Evolutionary conservation across 2,113 vertebrate species (phyloP).

Genomic region (Anolis sagrei): DNA sequence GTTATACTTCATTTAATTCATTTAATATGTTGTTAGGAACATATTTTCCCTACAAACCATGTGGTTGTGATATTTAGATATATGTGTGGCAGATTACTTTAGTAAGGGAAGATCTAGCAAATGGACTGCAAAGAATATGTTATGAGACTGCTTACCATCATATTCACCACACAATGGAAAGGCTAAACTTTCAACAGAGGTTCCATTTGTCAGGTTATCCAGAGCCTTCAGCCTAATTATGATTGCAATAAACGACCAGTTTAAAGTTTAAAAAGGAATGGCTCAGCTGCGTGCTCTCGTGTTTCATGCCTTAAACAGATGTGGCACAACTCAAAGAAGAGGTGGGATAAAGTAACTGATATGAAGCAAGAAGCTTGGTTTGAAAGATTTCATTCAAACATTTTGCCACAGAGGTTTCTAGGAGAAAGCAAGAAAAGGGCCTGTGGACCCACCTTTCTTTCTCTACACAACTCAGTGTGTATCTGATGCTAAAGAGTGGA

Average conservation of each 20-base stretch:
- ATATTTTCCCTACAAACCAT: constrained; percentile 52
- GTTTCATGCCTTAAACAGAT: constrained; percentile 30
- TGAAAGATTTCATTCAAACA: not conserved
- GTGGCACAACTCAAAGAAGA: constrained; percentile 3
- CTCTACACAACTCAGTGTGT: not conserved
- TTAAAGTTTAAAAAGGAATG: constrained; percentile 1
- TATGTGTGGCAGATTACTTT: constrained; percentile 36
- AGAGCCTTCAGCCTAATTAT: constrained; percentile 18
- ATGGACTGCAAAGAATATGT: constrained; percentile 18
- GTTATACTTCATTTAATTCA: constrained; percentile 8
- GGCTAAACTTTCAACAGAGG: constrained; percentile 9
- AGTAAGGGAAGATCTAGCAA: constrained; percentile 5
- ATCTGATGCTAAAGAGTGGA: not conserved
- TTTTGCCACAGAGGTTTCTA: not conserved
- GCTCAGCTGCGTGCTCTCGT: constrained; percentile 18
- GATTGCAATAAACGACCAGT: not conserved
- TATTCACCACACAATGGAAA: not conserved
- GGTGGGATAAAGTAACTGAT: not conserved
- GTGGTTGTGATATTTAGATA: constrained; percentile 31
- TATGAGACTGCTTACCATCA: constrained; percentile 21
- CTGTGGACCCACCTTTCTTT: not conserved
- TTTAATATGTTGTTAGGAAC: constrained; percentile 41
- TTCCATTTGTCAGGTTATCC: constrained; percentile 38
- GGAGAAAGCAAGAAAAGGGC: fast-evolving
- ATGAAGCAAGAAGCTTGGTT: constrained; percentile 22